Conservation (phyloP, 2,888 invertebrate genomes). For the Dorcus parallelipipedus region DNA sequence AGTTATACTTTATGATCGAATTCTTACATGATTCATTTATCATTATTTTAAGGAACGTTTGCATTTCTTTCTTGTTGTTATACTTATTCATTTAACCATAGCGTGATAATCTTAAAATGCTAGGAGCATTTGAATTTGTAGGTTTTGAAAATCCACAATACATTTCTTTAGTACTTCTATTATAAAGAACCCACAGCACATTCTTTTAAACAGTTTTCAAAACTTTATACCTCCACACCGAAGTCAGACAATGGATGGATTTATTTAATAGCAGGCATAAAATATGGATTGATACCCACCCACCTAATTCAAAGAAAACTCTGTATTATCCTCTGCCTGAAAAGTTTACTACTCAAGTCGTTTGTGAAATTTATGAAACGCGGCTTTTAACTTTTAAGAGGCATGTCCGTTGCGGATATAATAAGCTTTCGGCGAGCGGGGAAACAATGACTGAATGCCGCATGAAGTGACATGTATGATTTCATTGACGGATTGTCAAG, state of each 20-base stretch:
- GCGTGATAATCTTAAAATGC: too few relatives aligned
- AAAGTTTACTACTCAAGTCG: background rate
- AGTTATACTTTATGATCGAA: too few relatives aligned
- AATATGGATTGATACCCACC: slow-evolving; percentile 1
- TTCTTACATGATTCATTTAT: too few relatives aligned
- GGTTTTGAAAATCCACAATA: too few relatives aligned
- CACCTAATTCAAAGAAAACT: background rate
- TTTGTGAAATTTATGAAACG: background rate
- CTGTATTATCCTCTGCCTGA: background rate
- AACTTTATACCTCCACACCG: slow-evolving; percentile 27
- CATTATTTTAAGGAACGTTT: too few relatives aligned
- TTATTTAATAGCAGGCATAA: background rate
- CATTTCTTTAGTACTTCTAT: too few relatives aligned
- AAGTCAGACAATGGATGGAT: background rate
- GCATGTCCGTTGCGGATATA: background rate
- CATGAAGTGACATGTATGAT: slow-evolving; percentile 21
- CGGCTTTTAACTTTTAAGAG: background rate
- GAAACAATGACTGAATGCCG: slow-evolving; percentile 21
- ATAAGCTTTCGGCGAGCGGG: slow-evolving; percentile 18
- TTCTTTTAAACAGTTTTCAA: slow-evolving; percentile 31
- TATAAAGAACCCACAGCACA: background rate
- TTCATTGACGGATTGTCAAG: slow-evolving; percentile 21
- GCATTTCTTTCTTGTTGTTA: too few relatives aligned
- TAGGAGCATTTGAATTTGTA: too few relatives aligned
- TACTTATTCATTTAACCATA: too few relatives aligned